A percentile compares a stretch with the other conserved stretches of the same genome.
Evolutionary conservation across 2,113 vertebrate species (phyloP).

Genomic region (Pimephales promelas): DNA sequence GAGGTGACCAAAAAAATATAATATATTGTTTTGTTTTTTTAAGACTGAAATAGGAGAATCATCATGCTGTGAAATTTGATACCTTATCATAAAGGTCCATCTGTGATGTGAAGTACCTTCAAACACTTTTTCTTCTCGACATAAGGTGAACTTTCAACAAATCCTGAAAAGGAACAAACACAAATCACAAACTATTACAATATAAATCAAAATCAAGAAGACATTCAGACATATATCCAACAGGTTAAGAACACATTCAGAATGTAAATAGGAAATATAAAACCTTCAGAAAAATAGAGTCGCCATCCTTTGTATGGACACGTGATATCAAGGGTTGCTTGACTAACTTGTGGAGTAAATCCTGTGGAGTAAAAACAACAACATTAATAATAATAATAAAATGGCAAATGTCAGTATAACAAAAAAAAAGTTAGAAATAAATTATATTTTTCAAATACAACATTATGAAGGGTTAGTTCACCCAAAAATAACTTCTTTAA

Average conservation of each 20-base stretch:
- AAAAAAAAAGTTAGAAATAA: background rate
- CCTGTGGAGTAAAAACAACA: constrained; percentile 44
- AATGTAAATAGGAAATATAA: background rate
- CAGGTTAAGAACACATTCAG: background rate
- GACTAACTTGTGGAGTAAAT: constrained; percentile 50
- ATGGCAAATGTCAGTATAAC: background rate
- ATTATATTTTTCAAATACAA: background rate
- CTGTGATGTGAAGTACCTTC: constrained; percentile 85
- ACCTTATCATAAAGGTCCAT: constrained; percentile 97
- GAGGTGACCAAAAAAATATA: constrained; percentile 52
- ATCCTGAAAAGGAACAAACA: constrained; percentile 73
- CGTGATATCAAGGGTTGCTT: constrained; percentile 76
- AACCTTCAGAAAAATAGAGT: constrained; percentile 95
- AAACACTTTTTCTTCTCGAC: constrained; percentile 90
- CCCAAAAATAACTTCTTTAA: too few relatives aligned
- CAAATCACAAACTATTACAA: background rate
- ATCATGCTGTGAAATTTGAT: constrained; percentile 45
- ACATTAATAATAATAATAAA: background rate
- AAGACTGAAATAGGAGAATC: background rate
- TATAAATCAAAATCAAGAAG: background rate
- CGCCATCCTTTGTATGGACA: constrained; percentile 93
- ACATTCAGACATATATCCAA: background rate
- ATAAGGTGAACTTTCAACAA: constrained; percentile 81
- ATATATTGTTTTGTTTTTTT: background rate
- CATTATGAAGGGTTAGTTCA: background rate